Base-by-base conservation (phyloP, 2,113 vertebrate species). In the Scolopax mira region DNA sequence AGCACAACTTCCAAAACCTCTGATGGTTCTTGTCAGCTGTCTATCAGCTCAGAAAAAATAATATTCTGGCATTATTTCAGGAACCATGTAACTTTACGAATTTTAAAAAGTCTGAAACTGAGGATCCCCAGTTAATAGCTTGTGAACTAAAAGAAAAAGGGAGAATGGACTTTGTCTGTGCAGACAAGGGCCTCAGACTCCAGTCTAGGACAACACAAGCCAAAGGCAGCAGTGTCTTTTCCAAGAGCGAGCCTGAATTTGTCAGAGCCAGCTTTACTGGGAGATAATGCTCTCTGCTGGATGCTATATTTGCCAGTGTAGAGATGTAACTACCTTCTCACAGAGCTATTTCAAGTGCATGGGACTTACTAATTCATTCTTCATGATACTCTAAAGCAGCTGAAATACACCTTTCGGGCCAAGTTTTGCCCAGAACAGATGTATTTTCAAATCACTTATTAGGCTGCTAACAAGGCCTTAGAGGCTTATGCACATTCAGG, bases 371-470 rank as follows among this genome's bases (percentile, higher is more conserved):
- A 89, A 93, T 81, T 94, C 86, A 65, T 75, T 84, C 77, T 64
- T 93, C 94, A 49, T 22, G 77, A 79, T 52, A 72, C 48, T 17
- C 73, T 78, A 67, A 41, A 87, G 94, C 91, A 81, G 92, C 60
- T 67, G 61, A 94, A 96, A 94, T 92, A 88, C 48, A 94, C 94
- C 86, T 97, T 94, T 94, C 2, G 73, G 91, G 91, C 78, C 86
- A 87, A 72, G 77, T 71, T 94, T 48, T 89, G 80, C 86, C 83
- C 94, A 75, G 94, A 96, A 94, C 93, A 96, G 89, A 94, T 89
- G 73, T 93, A 94, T 93, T 94, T 96, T 33, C 83, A 94, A 90
- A 95, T 94, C 89, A 65, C 86, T 95, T 92, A 92, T 89, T 95
- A 95, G 90, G 80, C 65, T 0, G 5, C 66, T 96, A 96, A 93